Conservation (phyloP, 2,888 invertebrate genomes). For the Ecdyonurus torrentis region DNA sequence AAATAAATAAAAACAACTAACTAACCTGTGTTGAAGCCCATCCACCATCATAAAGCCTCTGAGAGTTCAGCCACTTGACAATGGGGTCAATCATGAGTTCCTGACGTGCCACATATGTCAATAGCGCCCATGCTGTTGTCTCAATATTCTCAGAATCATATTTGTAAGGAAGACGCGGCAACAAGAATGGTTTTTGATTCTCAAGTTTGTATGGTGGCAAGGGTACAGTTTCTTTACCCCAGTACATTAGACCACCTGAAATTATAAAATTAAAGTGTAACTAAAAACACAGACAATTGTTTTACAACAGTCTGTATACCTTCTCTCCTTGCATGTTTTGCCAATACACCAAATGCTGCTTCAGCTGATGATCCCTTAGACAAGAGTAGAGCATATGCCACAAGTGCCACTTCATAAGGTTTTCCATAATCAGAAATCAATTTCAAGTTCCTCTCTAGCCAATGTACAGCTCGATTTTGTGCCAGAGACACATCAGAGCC, state of each 20-base stretch:
- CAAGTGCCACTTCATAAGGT: conserved; percentile 74
- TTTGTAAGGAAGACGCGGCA: conserved; percentile 73
- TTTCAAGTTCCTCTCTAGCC: conserved; percentile 69
- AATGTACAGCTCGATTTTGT: conserved; percentile 53
- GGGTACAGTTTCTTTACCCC: conserved; percentile 66
- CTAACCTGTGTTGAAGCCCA: conserved; percentile 67
- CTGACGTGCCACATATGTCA: conserved; percentile 74
- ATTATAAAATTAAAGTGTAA: too few relatives aligned
- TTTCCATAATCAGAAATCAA: conserved; percentile 51
- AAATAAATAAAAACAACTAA: too few relatives aligned
- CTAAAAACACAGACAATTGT: not conserved
- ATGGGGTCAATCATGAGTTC: conserved; percentile 68
- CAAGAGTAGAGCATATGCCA: conserved; percentile 71
- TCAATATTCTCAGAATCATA: conserved; percentile 86
- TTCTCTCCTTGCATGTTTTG: conserved; percentile 44
- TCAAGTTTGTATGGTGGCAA: conserved; percentile 70
- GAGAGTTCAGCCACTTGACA: conserved; percentile 80
- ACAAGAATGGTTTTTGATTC: conserved; percentile 78
- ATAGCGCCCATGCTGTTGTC: conserved; percentile 78
- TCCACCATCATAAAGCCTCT: conserved; percentile 70
- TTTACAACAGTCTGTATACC: conserved; percentile 27
- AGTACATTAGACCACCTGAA: conserved; percentile 62
- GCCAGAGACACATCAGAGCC: conserved; percentile 61
- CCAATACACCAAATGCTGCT: conserved; percentile 58
- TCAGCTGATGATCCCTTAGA: conserved; percentile 76